These are phyloP conservation scores for Steinernema khuongi DNA, from an alignment of 1,140 invertebrate genomes.

Conservation along the genomic window DNA sequence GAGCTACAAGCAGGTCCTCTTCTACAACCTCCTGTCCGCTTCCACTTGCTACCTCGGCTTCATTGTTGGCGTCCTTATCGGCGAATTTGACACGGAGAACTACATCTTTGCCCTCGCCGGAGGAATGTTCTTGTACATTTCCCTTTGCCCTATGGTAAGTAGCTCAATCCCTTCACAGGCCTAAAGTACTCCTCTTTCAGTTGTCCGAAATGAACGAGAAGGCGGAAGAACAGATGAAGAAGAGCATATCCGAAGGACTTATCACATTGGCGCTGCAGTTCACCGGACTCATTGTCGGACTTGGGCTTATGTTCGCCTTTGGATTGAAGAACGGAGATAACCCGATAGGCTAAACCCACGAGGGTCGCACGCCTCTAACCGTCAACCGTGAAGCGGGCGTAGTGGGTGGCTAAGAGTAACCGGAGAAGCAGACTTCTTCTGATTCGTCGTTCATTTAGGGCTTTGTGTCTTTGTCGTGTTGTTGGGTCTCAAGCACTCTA, in stretches of 20 bases:
- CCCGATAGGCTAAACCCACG: too few relatives aligned
- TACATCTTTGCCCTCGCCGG: slow-evolving; percentile 57
- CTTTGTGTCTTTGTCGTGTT: too few relatives aligned
- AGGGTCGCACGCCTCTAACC: too few relatives aligned
- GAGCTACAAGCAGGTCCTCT: slow-evolving; percentile 66
- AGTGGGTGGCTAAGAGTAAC: too few relatives aligned
- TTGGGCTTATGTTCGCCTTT: slow-evolving; percentile 49
- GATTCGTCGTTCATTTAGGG: too few relatives aligned
- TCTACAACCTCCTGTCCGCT: slow-evolving; percentile 70
- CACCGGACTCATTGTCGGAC: slow-evolving; percentile 28
- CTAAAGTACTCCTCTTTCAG: slow-evolving; percentile 28
- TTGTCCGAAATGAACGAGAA: slow-evolving; percentile 59
- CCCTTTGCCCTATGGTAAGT: slow-evolving; percentile 53
- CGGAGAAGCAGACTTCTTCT: too few relatives aligned
- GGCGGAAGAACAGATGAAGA: slow-evolving; percentile 54
- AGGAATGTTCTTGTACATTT: slow-evolving; percentile 57
- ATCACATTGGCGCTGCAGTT: slow-evolving; percentile 49
- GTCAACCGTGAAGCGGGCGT: too few relatives aligned
- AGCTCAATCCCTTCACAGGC: background rate
- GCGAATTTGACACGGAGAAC: slow-evolving; percentile 59
- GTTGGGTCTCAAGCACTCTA: too few relatives aligned
- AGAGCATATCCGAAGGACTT: slow-evolving; percentile 42
- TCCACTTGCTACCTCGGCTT: slow-evolving; percentile 68
- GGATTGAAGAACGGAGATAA: too few relatives aligned
- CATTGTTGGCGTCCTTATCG: slow-evolving; percentile 64